These are phyloP conservation scores for Conistra vaccinii DNA, from an alignment of 2,888 invertebrate genomes.

Conservation along the genomic window DNA sequence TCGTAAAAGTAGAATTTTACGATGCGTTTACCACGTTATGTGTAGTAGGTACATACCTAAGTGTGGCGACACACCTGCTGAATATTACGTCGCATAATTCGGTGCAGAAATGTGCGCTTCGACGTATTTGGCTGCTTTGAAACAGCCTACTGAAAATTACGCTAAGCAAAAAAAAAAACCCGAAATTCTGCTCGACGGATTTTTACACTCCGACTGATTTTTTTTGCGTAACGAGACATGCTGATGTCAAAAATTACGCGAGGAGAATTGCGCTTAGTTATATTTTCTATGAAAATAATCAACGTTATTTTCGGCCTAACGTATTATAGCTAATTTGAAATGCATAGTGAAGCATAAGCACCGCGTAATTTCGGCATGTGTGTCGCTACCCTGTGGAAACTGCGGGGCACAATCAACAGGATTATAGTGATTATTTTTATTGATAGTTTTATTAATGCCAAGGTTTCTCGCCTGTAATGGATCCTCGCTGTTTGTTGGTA, in stretches of 20 bases:
- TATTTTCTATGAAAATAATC: neutral
- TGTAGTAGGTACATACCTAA: slow-evolving; percentile 53
- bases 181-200: neutral
- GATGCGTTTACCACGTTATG: slow-evolving; percentile 75
- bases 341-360: neutral
- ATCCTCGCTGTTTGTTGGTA: slow-evolving; percentile 8
- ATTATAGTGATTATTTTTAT: slow-evolving; percentile 70
- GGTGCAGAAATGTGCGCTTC: neutral
- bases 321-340: neutral
- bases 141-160: too few relatives aligned
- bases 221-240: neutral
- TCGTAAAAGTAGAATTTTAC: slow-evolving; percentile 78
- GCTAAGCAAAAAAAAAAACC: too few relatives aligned
- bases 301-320: neutral
- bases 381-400: slow-evolving; percentile 32
- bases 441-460: slow-evolving; percentile 71
- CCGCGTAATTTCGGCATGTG: neutral
- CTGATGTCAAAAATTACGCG: neutral
- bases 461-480: slow-evolving; percentile 27
- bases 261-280: neutral
- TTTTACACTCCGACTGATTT: neutral
- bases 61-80: slow-evolving; percentile 38
- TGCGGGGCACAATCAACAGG: slow-evolving; percentile 61
- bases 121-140: neutral
- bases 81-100: neutral